Evolutionary conservation across 1,140 invertebrate genomes (phyloP).

Genomic region (Pachyrhynchus sulphureomaculatus): DNA sequence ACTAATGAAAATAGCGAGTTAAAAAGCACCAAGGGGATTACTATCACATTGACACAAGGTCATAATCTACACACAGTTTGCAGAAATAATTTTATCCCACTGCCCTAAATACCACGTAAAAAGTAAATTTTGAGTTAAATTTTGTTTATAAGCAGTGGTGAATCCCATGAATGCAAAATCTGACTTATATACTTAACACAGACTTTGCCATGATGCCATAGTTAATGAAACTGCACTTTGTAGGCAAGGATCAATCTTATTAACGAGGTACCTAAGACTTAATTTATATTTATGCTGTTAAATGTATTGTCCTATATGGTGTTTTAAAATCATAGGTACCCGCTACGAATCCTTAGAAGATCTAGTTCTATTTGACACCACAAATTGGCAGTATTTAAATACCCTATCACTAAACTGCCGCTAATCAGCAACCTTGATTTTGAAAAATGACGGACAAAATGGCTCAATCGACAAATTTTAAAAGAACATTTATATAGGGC

Average conservation of each 20-base stretch:
- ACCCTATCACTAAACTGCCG: constrained; percentile 47
- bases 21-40: constrained; percentile 39
- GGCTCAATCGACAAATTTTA: constrained; percentile 42
- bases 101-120: constrained; percentile 8
- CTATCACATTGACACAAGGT: constrained; percentile 37
- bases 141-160: constrained; percentile 26
- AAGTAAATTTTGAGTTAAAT: constrained; percentile 13
- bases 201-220: constrained; percentile 10
- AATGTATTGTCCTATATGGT: constrained; percentile 33
- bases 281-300: constrained; percentile 13
- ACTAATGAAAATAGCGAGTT: constrained; percentile 13
- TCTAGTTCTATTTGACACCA: constrained; percentile 49
- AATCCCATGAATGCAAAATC: constrained; percentile 8
- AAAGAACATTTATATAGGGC: constrained; percentile 41
- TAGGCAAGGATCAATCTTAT: constrained; percentile 13
- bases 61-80: constrained; percentile 29
- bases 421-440: constrained; percentile 49
- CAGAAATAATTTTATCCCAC: constrained; percentile 16
- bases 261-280: constrained; percentile 5
- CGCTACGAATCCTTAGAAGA: constrained; percentile 21
- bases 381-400: constrained; percentile 49
- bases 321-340: constrained; percentile 26
- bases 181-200: background rate
- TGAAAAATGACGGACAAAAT: constrained; percentile 47
- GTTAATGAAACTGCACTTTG: constrained; percentile 13